A percentile compares a stretch with the other conserved stretches of the same genome.
Conservation (phyloP, 2,888 invertebrate genomes). For the Eueremaeus valkanovi region DNA sequence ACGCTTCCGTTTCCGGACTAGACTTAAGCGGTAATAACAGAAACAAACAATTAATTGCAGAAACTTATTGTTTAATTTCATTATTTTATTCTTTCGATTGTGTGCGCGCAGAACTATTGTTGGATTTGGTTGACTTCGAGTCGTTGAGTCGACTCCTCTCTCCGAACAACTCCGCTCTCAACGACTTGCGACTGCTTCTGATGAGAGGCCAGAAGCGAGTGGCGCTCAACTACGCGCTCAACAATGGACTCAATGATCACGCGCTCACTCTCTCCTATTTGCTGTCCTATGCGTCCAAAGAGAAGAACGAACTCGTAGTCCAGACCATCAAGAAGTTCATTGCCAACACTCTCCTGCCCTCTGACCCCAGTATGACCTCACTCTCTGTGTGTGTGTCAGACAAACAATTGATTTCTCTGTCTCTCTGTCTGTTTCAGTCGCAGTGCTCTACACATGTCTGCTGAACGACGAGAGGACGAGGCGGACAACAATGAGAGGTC, state of each 20-base stretch:
- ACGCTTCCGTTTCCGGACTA: slow-evolving; percentile 38
- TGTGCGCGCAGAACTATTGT: no score
- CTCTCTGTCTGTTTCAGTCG: no score
- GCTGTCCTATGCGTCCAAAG: neutral
- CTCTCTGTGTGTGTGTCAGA: no score
- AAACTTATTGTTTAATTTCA: no score
- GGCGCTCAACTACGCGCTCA: slow-evolving; percentile 37
- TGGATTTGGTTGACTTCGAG: no score
- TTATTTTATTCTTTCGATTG: no score
- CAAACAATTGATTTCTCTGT: no score
- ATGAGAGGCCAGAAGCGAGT: slow-evolving; percentile 32
- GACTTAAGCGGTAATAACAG: slow-evolving; percentile 38
- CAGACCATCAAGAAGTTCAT: slow-evolving; percentile 28
- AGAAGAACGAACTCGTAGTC: neutral
- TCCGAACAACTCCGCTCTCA: neutral
- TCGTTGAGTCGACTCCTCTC: neutral
- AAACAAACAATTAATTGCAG: no score
- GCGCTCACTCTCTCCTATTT: slow-evolving; percentile 36
- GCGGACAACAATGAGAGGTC: no score
- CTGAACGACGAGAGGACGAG: neutral
- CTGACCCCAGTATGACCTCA: slow-evolving; percentile 30
- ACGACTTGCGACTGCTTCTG: slow-evolving; percentile 1
- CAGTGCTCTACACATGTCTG: slow-evolving; percentile 10
- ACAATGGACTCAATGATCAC: slow-evolving; percentile 36
- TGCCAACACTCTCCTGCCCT: neutral